Conservation (phyloP, 2,888 invertebrate species). For the Didymodactylos carnosus region DNA sequence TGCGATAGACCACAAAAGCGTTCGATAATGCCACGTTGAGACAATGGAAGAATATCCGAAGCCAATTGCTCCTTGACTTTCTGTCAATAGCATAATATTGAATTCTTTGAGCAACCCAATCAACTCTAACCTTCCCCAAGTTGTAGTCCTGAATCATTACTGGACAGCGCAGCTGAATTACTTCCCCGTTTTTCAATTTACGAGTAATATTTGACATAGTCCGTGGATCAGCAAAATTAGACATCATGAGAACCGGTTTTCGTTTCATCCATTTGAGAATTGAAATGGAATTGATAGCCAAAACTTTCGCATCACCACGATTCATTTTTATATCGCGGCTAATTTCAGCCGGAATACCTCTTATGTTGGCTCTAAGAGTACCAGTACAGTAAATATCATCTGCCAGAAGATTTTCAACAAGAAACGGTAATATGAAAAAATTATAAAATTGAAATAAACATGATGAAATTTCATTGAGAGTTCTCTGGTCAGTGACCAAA, state of each 20-base stretch:
- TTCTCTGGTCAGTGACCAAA: not conserved
- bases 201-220: not conserved
- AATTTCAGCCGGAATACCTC: too few species aligned
- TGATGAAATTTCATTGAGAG: not conserved
- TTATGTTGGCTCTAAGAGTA: too few species aligned
- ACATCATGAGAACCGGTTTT: not conserved
- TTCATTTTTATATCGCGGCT: too few species aligned
- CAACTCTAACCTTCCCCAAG: not conserved
- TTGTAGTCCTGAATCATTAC: not conserved
- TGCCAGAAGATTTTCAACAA: too few species aligned
- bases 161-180: too few species aligned
- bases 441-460: not conserved
- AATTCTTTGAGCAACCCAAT: not conserved
- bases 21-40: not conserved
- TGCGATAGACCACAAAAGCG: not conserved
- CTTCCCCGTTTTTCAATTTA: not conserved
- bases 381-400: too few species aligned
- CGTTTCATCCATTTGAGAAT: not conserved
- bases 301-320: not conserved
- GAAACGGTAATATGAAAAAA: too few species aligned
- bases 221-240: too few species aligned
- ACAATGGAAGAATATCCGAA: not conserved
- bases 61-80: not conserved
- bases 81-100: not conserved
- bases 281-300: not conserved